Evolutionary conservation across 1,140 invertebrate genomes (phyloP).

Genomic region (Aphaenogaster floridana): DNA sequence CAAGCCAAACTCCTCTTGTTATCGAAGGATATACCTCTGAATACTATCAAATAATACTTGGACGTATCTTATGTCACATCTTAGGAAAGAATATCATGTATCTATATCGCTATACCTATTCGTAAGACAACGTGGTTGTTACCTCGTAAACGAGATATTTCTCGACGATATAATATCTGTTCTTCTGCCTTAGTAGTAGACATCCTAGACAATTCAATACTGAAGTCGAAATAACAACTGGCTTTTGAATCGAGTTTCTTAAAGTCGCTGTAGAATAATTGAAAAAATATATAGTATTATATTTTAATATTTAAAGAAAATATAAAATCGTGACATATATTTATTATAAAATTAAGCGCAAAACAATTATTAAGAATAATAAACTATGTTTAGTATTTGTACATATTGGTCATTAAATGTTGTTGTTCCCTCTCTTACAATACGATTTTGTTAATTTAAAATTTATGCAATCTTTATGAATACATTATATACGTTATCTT

Average conservation of each 20-base stretch:
- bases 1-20: neutral
- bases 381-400: neutral
- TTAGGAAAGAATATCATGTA: neutral
- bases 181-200: neutral
- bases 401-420: conserved; percentile 5
- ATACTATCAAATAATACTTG: conserved; percentile 5
- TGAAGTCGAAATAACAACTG: neutral
- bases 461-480: neutral
- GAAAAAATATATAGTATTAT: neutral
- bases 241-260: neutral
- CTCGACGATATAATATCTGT: neutral
- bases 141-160: neutral
- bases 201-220: conserved; percentile 4
- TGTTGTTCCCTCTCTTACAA: neutral
- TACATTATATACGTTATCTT: neutral
- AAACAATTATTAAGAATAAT: neutral
- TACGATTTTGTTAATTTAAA: neutral
- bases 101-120: neutral
- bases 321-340: neutral
- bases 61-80: neutral
- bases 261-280: neutral
- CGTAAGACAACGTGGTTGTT: conserved; percentile 14
- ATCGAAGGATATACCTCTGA: neutral
- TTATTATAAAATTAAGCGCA: neutral
- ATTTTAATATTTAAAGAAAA: neutral